A percentile compares a stretch with the other conserved stretches of the same genome.
Evolutionary conservation across 2,797 vertebrate genomes (phyloP).

Genomic region (Orestias chungarensis): DNA sequence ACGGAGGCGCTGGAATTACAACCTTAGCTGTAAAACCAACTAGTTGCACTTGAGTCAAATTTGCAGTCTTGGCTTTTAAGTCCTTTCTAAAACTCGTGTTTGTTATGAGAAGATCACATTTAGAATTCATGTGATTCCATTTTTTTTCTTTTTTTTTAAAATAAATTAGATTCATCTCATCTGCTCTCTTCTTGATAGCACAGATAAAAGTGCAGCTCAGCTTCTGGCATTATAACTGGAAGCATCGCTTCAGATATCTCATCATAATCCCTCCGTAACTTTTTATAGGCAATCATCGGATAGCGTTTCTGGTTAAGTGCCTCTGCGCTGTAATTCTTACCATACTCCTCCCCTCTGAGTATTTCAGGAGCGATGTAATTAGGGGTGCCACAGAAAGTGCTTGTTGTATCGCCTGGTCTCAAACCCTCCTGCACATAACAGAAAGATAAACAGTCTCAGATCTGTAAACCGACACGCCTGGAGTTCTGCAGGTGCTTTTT

Average conservation of each 20-base stretch:
- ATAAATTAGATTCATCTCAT: neutral
- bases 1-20: conserved; percentile 7
- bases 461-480: conserved; percentile 16
- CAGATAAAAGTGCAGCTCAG: neutral
- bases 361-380: conserved; percentile 99
- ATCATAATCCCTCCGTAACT: conserved; percentile 9
- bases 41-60: neutral
- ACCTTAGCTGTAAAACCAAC: neutral
- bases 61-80: neutral
- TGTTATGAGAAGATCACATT: conserved; percentile 1
- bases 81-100: neutral
- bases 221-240: neutral
- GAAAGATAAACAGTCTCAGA: conserved; percentile 26
- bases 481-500: conserved; percentile 15
- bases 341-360: conserved; percentile 96
- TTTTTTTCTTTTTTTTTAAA: neutral
- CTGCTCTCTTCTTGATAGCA: neutral
- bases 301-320: conserved; percentile 22
- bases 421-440: conserved; percentile 88
- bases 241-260: conserved; percentile 20
- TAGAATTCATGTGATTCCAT: neutral
- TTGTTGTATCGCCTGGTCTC: conserved; percentile 97
- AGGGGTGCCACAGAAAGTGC: conserved; percentile 98
- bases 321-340: conserved; percentile 74
- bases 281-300: conserved; percentile 12